phyloP scores from a whole-genome alignment of 2,113 vertebrate genomes.

The Antigone vipio region DNA sequence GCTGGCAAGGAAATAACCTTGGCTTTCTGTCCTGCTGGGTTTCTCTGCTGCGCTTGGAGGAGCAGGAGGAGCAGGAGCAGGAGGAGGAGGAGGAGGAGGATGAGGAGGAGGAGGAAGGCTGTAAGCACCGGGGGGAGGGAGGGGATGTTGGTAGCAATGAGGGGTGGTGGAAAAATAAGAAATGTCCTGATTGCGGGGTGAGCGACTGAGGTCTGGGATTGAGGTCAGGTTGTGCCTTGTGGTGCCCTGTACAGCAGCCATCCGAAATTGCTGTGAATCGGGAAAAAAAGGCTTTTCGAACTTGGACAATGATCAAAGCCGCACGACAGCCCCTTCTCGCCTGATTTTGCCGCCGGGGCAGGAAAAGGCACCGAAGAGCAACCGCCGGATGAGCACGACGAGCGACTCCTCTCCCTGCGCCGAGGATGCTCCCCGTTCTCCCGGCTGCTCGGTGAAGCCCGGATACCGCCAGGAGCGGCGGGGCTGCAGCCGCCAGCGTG shows the following conservation, averaged over 20 bases:
- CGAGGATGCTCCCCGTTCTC: not conserved
- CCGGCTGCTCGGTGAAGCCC: not conserved
- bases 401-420: not conserved
- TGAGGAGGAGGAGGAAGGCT: too few species aligned
- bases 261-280: too few species aligned
- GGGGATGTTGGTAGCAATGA: not conserved
- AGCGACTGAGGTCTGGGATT: fast-evolving
- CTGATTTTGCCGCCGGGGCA: not conserved
- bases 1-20: too few species aligned
- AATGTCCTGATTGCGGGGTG: not conserved
- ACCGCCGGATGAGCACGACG: fast-evolving
- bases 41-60: too few species aligned
- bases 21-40: too few species aligned
- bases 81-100: too few species aligned
- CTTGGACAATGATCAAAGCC: not conserved
- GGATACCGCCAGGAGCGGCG: too few species aligned
- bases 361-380: not conserved
- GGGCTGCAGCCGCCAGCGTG: too few species aligned
- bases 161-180: not conserved
- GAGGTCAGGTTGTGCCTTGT: fast-evolving
- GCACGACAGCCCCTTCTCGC: not conserved
- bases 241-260: too few species aligned
- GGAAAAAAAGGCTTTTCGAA: not conserved
- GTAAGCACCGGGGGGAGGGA: too few species aligned
- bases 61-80: too few species aligned